phyloP scores from a whole-genome alignment of 2,797 vertebrate genomes.

The Rhinoraja longicauda region DNA sequence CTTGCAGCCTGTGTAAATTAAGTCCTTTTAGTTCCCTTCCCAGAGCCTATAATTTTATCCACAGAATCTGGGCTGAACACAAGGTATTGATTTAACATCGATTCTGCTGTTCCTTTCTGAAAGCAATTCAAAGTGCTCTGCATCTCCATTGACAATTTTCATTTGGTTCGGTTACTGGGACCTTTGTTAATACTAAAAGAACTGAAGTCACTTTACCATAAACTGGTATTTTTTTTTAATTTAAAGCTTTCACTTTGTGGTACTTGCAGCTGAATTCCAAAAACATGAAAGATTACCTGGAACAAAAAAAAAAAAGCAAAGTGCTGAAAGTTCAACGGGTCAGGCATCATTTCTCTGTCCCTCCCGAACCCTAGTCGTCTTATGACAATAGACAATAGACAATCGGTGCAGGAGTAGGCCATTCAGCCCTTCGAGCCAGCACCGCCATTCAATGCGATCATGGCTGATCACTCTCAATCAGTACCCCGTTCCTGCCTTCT shows the following conservation, averaged over 20 bases:
- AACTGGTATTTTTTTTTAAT: neutral
- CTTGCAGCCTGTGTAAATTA: slow-evolving; percentile 23
- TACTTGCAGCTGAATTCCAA: neutral
- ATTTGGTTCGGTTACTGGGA: neutral
- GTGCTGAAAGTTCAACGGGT: too few species aligned
- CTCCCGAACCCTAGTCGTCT: too few species aligned
- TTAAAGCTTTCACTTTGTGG: neutral
- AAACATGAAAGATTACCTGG: too few species aligned
- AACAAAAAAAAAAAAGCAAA: too few species aligned
- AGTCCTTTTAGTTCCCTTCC: neutral
- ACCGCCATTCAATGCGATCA: too few species aligned
- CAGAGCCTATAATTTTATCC: neutral
- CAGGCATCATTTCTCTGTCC: too few species aligned
- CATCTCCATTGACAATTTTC: neutral
- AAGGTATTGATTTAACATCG: neutral
- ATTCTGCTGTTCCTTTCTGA: neutral
- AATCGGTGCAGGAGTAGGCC: too few species aligned
- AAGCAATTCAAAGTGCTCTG: neutral
- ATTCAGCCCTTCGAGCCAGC: too few species aligned
- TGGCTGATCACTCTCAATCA: too few species aligned
- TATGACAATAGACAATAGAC: too few species aligned
- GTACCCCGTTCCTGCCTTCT: too few species aligned
- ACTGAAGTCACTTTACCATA: neutral
- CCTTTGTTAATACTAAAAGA: neutral
- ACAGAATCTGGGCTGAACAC: neutral